Base-by-base conservation (phyloP, 2,113 vertebrate species). In the Grallaria varia region DNA sequence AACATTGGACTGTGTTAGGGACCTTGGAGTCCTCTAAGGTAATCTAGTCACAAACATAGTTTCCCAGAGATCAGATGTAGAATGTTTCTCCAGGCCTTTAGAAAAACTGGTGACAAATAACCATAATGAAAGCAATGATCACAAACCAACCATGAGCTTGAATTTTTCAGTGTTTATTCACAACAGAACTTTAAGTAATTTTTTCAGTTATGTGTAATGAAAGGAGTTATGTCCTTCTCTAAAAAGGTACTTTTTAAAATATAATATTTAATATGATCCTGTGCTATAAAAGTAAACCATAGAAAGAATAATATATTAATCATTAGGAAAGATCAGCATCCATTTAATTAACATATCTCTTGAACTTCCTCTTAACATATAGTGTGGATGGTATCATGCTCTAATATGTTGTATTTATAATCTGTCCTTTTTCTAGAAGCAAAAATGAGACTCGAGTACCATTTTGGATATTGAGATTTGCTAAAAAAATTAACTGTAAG, bases 391-490 rank as follows among this genome's bases (percentile, higher is more conserved):
- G 6, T 64, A 69, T 49, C 9, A 27, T 59, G 56, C 72, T 62
- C 53, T 89, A 84, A 89, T 30, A 28, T 74, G 31, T 45, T 94
- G 79, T 84, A 76, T 89, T 96, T 95, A 76, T 82, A 89, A 87
- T 72, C 20, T 87, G n/a, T 72, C 93, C 56, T 94, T 94, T 85
- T 68, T 85, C 81, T 68, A 82, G 44, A 89, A 76, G 45, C 9
- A 87, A 84, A 95, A 79, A 82, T 76, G 77, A 83, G 66, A 37
- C 6, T 39, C n/a, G 1, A 87, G 25, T 76, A 86, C 18, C 59
- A 74, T 96, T 96, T 95, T 87, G 71, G 49, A 56, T 75, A 40
- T 53, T 31, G 58, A 82, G 37, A 64, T 97, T 84, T 94, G 53
- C 69, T 94, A 68, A 95, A 87, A 4, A 91, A 94, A 91, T 53